Percentiles rank a stretch among this genome's conserved stretches.
Evolutionary conservation across 2,797 vertebrate genomes (phyloP).

Genomic region (Mastacembelus armatus): DNA sequence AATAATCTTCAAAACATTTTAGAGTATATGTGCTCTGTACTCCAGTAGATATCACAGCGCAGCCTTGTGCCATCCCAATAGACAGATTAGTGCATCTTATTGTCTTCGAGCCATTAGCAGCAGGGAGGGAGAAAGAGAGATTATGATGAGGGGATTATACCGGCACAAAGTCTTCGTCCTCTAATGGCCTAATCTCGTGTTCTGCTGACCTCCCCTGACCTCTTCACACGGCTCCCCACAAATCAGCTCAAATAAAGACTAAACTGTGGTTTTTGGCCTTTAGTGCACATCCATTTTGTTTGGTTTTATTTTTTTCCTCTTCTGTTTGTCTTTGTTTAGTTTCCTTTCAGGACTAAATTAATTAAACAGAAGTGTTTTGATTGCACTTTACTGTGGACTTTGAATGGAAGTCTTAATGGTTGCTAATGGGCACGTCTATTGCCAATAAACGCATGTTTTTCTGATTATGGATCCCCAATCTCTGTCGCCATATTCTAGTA

Average conservation of each 20-base stretch:
- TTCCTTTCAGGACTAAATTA: constrained; percentile 58
- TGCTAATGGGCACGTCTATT: background rate
- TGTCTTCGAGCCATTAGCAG: constrained; percentile 77
- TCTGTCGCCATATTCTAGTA: background rate
- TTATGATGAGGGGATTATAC: constrained; percentile 79
- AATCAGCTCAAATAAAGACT: constrained; percentile 69
- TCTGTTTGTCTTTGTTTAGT: constrained; percentile 49
- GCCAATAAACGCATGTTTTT: background rate
- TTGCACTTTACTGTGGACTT: constrained; percentile 25
- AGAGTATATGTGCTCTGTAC: constrained; percentile 49
- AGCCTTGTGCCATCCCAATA: constrained; percentile 51
- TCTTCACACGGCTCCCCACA: constrained; percentile 71
- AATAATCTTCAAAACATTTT: constrained; percentile 77
- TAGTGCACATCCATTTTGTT: constrained; percentile 55
- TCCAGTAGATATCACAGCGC: constrained; percentile 58
- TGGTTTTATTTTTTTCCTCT: constrained; percentile 43
- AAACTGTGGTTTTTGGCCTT: constrained; percentile 42
- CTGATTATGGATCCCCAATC: background rate
- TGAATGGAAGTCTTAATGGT: constrained; percentile 17
- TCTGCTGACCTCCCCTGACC: constrained; percentile 69
- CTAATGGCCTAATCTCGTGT: constrained; percentile 80
- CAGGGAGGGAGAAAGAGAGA: constrained; percentile 62
- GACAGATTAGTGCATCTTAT: constrained; percentile 77
- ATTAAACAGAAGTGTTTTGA: constrained; percentile 36
- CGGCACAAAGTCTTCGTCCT: constrained; percentile 66